Percentiles rank a stretch among this genome's conserved stretches.
Evolutionary conservation across 1,140 invertebrate species (phyloP).

Genomic region (Daktulosphaira vitifoliae): DNA sequence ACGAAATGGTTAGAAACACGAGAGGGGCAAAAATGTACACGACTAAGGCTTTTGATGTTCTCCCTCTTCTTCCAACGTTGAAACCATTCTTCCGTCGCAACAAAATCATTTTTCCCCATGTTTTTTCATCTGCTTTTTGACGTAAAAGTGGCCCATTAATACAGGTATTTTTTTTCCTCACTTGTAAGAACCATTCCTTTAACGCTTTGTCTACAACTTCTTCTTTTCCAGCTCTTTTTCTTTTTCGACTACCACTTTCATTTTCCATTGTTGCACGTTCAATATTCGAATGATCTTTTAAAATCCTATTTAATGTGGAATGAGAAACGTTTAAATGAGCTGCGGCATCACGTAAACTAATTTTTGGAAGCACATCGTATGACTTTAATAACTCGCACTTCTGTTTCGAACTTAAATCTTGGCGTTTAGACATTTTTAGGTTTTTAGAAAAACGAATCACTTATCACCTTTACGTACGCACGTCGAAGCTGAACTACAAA

Average conservation of each 20-base stretch:
- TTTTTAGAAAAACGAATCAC: too few relatives aligned
- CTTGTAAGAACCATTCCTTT: slow-evolving; percentile 11
- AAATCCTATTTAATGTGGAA: slow-evolving; percentile 17
- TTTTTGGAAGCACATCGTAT: too few relatives aligned
- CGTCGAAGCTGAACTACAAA: too few relatives aligned
- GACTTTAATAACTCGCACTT: too few relatives aligned
- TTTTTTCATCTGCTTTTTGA: neutral
- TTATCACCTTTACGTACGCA: too few relatives aligned
- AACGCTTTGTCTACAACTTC: slow-evolving; percentile 10
- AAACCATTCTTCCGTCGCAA: slow-evolving; percentile 15
- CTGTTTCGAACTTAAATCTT: too few relatives aligned
- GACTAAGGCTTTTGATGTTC: too few relatives aligned
- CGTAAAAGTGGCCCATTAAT: slow-evolving; percentile 6
- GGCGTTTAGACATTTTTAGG: slow-evolving; percentile 4
- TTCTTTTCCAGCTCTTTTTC: neutral
- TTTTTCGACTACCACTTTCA: too few relatives aligned
- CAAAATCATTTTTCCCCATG: slow-evolving; percentile 15
- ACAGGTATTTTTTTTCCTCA: slow-evolving; percentile 4
- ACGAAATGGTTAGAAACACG: too few relatives aligned
- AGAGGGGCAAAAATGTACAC: too few relatives aligned
- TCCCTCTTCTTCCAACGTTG: too few relatives aligned
- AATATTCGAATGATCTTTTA: slow-evolving; percentile 7
- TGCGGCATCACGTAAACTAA: neutral
- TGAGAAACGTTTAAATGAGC: neutral
- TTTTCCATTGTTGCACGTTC: neutral